A percentile compares a stretch with the other conserved stretches of the same genome.
Conservation (phyloP, 2,113 vertebrate genomes). For the Rissa tridactyla region DNA sequence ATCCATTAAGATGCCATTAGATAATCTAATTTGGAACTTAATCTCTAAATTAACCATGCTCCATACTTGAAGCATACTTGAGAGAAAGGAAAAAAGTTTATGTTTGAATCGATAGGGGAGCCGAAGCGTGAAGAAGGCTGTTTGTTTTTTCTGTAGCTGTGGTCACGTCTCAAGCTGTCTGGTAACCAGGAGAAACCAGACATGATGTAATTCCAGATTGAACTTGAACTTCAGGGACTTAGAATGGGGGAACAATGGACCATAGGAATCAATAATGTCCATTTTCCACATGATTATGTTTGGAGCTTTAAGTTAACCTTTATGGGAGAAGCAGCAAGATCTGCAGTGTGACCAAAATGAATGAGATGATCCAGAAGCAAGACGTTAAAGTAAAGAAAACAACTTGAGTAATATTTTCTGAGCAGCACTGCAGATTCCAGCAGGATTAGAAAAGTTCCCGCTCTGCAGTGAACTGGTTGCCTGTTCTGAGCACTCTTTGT, state of each 20-base stretch:
- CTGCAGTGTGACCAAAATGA: slow-evolving; percentile 68
- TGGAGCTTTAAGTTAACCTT: slow-evolving; percentile 81
- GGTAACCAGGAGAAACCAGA: slow-evolving; percentile 93
- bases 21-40: slow-evolving; percentile 98
- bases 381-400: slow-evolving; percentile 74
- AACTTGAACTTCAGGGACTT: slow-evolving; percentile 88
- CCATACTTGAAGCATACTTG: slow-evolving; percentile 83
- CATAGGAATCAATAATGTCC: slow-evolving; percentile 86
- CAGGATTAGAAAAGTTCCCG: slow-evolving; percentile 79
- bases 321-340: slow-evolving; percentile 72
- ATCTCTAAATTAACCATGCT: slow-evolving; percentile 94
- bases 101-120: slow-evolving; percentile 84
- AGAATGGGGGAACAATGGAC: slow-evolving; percentile 85
- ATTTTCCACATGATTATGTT: slow-evolving; percentile 86
- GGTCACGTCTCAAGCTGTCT: slow-evolving; percentile 90
- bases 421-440: slow-evolving; percentile 74
- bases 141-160: slow-evolving; percentile 87
- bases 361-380: slow-evolving; percentile 73
- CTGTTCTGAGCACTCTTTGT: slow-evolving; percentile 91
- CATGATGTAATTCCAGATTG: slow-evolving; percentile 92
- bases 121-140: slow-evolving; percentile 84
- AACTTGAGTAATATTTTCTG: slow-evolving; percentile 71
- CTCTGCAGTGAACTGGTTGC: slow-evolving; percentile 76
- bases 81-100: slow-evolving; percentile 81
- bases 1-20: slow-evolving; percentile 99